Evolutionary conservation across 1,140 invertebrate species (phyloP), one percentile per base, ranked within the genome.

Genomic region (Cydia pomonella): DNA sequence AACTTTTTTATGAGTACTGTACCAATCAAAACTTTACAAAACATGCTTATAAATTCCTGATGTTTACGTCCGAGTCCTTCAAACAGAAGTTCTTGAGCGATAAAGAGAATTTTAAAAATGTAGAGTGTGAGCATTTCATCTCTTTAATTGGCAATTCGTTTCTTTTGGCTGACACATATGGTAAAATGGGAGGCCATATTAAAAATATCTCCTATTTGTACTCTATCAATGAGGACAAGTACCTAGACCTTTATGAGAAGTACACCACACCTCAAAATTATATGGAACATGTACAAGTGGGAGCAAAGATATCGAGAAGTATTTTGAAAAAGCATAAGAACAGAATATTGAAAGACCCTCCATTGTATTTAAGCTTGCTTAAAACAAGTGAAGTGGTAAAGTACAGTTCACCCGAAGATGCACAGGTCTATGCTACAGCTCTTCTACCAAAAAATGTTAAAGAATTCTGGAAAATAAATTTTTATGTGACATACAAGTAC

Each of bases 401-500:
- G 25, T 33, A 18, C 27, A 66, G 13, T 29, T 29, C 25, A 29
- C 27, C 63, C 12, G 29, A 66, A 29, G 63, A 66, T 66, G 63
- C 63, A 29, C 25, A 29, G 27, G 27, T 66, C 16, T 66, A 66
- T 66, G 63, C 63, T n/a, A n/a, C 16, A 2, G 63, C 63, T 66
- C 63, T 66, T 33, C 25, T 87, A 21, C 85, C 85, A 25, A 7
- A 63, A 3, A 25, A 75, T 23, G 73, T 75, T 4, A 44, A 76
- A 50, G n/a, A 82, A 7, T 88, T 89, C 81, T 90, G 89, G 89
- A 9, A 47, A 10, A 76, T 69, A 7, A 73, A 84, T 63, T 85
- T 80, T 75, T 79, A 74, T 72, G 25, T 50, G 0, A 76, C 25
- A 25, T 83, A 83, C 50, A 79, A 81, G 33, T 77, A 77, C 33